Percentiles rank a stretch among this genome's conserved stretches.
Evolutionary conservation across 2,797 vertebrate species (phyloP).

Genomic region (Argyrosomus regius): DNA sequence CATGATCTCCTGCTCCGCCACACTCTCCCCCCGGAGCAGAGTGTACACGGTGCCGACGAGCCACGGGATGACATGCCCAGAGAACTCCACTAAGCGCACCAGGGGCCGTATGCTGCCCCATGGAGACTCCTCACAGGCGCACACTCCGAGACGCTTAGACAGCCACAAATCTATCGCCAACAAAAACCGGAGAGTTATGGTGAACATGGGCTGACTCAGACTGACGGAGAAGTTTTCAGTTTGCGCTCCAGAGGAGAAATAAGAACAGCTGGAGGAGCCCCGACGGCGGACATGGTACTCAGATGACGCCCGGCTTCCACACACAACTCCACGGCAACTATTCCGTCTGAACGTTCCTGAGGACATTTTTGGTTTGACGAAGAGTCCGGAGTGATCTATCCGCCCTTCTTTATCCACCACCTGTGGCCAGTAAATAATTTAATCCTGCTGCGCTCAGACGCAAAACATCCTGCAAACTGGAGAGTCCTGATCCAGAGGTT

Average conservation of each 20-base stretch:
- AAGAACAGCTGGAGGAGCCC: slow-evolving; percentile 81
- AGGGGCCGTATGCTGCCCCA: slow-evolving; percentile 91
- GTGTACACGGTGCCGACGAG: slow-evolving; percentile 88
- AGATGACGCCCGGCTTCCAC: slow-evolving; percentile 63
- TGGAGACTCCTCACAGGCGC: slow-evolving; percentile 89
- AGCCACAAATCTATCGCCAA: slow-evolving; percentile 93
- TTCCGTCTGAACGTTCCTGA: slow-evolving; percentile 68
- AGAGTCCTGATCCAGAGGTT: slow-evolving; percentile 6
- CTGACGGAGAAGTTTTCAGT: slow-evolving; percentile 86
- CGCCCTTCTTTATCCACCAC: slow-evolving; percentile 32
- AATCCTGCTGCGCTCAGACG: slow-evolving; percentile 33
- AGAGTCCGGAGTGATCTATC: neutral
- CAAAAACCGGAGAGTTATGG: slow-evolving; percentile 88
- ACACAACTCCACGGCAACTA: slow-evolving; percentile 68
- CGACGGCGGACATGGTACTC: slow-evolving; percentile 84
- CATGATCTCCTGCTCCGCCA: slow-evolving; percentile 89
- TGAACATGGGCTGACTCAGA: slow-evolving; percentile 88
- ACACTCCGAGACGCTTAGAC: slow-evolving; percentile 92
- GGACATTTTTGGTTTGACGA: slow-evolving; percentile 66
- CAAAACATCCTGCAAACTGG: slow-evolving; percentile 48
- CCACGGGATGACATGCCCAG: slow-evolving; percentile 91
- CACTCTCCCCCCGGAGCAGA: slow-evolving; percentile 86
- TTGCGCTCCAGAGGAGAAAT: slow-evolving; percentile 57
- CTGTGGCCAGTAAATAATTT: slow-evolving; percentile 6
- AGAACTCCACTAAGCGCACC: slow-evolving; percentile 92